A percentile compares a stretch with the other conserved stretches of the same genome.
Conservation (phyloP, 1,140 invertebrate species). For the Zaprionus gabonicus region DNA sequence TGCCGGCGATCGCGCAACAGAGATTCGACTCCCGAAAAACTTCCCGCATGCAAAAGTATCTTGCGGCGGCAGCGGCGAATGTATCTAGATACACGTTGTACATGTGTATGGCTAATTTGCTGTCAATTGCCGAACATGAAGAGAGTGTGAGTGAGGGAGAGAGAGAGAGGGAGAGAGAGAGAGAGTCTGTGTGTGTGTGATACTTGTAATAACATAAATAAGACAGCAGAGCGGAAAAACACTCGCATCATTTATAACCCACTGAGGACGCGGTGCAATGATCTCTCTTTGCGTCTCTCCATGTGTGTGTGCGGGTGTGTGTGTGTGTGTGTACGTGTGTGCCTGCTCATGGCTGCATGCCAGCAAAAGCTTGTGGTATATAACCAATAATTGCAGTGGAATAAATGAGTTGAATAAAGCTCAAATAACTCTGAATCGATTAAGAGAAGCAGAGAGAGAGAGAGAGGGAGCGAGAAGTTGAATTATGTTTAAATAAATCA, state of each 20-base stretch:
- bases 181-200: slow-evolving; percentile 1
- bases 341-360: slow-evolving; percentile 44
- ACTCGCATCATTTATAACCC: slow-evolving; percentile 49
- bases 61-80: slow-evolving; percentile 25
- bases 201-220: slow-evolving; percentile 51
- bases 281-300: slow-evolving; percentile 32
- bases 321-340: slow-evolving; percentile 12
- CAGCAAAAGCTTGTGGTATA: slow-evolving; percentile 35
- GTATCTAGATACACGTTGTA: slow-evolving; percentile 31
- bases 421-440: background rate
- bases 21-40: slow-evolving; percentile 11
- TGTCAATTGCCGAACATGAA: slow-evolving; percentile 44
- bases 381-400: slow-evolving; percentile 40
- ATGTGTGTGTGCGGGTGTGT: background rate
- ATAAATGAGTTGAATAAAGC: slow-evolving; percentile 32
- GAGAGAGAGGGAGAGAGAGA: background rate
- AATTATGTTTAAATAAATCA: background rate
- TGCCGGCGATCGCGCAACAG: slow-evolving; percentile 10
- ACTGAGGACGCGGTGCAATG: slow-evolving; percentile 51
- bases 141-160: background rate
- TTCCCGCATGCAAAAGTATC: slow-evolving; percentile 25
- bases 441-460: background rate
- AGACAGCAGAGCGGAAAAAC: slow-evolving; percentile 47
- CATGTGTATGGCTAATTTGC: slow-evolving; percentile 45
- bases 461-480: background rate